phyloP scores from a whole-genome alignment of 2,797 vertebrate species.

The Distichodus sexfasciatus region DNA sequence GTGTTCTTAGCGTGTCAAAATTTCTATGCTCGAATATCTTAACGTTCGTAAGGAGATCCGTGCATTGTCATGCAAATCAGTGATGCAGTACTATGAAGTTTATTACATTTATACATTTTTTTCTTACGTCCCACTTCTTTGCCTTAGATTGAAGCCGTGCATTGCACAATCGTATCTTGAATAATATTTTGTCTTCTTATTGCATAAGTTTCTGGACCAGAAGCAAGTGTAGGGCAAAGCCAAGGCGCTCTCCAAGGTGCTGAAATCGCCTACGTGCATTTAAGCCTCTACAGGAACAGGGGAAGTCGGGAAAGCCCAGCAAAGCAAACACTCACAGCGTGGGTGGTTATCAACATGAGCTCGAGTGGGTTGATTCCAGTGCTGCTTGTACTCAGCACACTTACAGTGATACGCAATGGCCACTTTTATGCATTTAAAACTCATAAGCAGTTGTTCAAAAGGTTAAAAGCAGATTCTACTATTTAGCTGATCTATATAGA shows the following conservation, averaged over 20 bases:
- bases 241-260: constrained; percentile 63
- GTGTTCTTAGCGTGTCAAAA: too few relatives aligned
- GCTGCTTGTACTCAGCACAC: background rate
- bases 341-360: constrained; percentile 40
- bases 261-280: constrained; percentile 52
- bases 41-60: too few relatives aligned
- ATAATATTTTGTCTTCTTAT: constrained; percentile 8
- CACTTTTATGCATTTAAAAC: too few relatives aligned
- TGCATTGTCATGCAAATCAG: too few relatives aligned
- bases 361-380: background rate
- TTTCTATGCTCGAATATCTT: too few relatives aligned
- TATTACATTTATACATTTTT: background rate
- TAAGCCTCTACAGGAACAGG: background rate
- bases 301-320: constrained; percentile 24
- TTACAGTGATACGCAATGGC: constrained; percentile 4
- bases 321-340: constrained; percentile 34
- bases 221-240: background rate
- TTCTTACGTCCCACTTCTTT: background rate
- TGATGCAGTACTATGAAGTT: background rate
- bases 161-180: background rate
- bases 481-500: background rate
- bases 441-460: too few relatives aligned
- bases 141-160: background rate
- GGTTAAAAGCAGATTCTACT: too few relatives aligned
- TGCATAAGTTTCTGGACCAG: background rate